Evolutionary conservation across 2,797 vertebrate genomes (phyloP).

Genomic region (Sciaenops ocellatus): DNA sequence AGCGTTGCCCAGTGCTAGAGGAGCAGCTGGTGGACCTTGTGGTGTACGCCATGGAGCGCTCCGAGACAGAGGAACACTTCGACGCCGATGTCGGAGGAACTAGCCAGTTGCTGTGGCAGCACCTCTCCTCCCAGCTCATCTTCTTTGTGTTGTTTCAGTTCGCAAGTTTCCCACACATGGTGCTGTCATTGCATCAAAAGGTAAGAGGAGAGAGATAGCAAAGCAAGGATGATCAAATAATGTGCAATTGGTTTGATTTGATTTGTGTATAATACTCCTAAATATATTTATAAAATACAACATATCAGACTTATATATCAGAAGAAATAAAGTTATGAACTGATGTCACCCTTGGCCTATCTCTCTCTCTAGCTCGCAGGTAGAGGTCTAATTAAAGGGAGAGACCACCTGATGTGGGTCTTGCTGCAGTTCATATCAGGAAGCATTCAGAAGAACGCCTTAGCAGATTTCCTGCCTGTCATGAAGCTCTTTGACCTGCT

Average conservation of each 20-base stretch:
- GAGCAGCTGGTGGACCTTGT: constrained; percentile 99
- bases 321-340: not conserved
- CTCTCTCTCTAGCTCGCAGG: constrained; percentile 90
- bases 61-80: constrained; percentile 97
- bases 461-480: constrained; percentile 97
- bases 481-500: constrained; percentile 99
- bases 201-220: constrained; percentile 73
- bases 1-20: constrained; percentile 97
- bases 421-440: constrained; percentile 98
- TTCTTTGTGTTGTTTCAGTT: constrained; percentile 99
- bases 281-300: not conserved
- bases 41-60: constrained; percentile 99
- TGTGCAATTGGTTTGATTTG: not conserved
- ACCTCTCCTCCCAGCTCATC: constrained; percentile 99
- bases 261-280: not conserved
- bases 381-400: constrained; percentile 96
- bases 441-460: constrained; percentile 98
- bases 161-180: constrained; percentile 99
- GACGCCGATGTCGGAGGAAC: constrained; percentile 94
- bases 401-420: constrained; percentile 99
- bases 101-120: constrained; percentile 98
- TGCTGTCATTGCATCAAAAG: constrained; percentile 99
- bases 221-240: not conserved
- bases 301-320: not conserved
- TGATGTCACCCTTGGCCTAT: not conserved